Evolutionary conservation across 2,888 invertebrate genomes (phyloP), one percentile per base, ranked within the genome.

Genomic region (Scaptomyza tumidula): DNA sequence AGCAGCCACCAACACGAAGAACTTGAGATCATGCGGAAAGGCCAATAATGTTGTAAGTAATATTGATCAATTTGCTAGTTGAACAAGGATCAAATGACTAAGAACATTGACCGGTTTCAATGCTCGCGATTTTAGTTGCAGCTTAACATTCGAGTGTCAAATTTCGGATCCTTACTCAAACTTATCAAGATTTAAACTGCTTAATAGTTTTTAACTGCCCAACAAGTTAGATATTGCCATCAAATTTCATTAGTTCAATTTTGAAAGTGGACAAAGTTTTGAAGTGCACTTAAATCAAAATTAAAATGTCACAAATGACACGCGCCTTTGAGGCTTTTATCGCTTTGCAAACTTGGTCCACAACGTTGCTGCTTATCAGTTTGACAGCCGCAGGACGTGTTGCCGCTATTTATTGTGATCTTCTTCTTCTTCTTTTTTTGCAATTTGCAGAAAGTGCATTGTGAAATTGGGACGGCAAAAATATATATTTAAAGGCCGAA

Each of bases 321-420:
- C 24, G 58, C 39, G 33, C 14, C 46, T 39, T 39, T 45, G 7
- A 10, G 16, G 46, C 24, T 37, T 49, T 54, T 39, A 49, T 44
- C 41, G 29, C 16, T 1, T 44, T 45, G 0, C 4, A 24, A 9
- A 24, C 10, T 24, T 10, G 14, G 37, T 13, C 5, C 24, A 33
- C 19, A 19, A 2, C 19, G 19, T 19, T 19, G 48, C 29, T 41
- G 55, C 71, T 63, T 71, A 54, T 63, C 71, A 71, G 53, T 53
- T 57, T 45, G 57, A 57, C 63, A 63, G 50, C 14, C 44, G 44
- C 33, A 71, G 48, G 27, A 39, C 29, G 37, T 9, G 14, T 35
- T 46, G 31, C 44, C 10, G 48, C 41, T 35, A 19, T 35, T 24
- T 31, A 10, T n/a, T n/a, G 6, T 31, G 2, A 2, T 7, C 27